Evolutionary conservation across 2,888 invertebrate species (phyloP), one percentile per base, ranked within the genome.

Genomic region (Tolmerus cingulatus): DNA sequence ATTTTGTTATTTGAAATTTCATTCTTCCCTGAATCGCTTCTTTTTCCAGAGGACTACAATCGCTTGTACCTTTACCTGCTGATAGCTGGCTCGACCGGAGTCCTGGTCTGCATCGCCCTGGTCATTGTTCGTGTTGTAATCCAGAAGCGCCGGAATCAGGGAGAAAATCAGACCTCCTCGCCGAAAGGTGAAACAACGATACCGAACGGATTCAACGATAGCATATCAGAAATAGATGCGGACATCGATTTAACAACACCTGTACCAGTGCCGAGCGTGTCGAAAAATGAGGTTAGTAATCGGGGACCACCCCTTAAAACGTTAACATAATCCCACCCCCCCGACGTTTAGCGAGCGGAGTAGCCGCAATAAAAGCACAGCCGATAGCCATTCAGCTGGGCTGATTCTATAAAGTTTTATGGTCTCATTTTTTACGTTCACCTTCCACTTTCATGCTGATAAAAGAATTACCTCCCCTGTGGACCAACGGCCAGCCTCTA

Each of bases 61-160:
- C 91, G 96, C 89, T 95, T 97, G 92, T 97, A 97, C 93, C 94
- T 97, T 89, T 97, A 97, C 94, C 94, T 97, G 91, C 95, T 96
- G 89, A 95, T 96, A 89, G 95, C 95, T 88, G 94, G 96, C 77
- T 94, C 95, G 16, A 94, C 94, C 12, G 95, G 96, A 8, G 93
- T 97, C 51, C 92, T 97, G 12, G 93, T 97, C 8, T 95, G 96
- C 90, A 94, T 96, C 90, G 94, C 95, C 66, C 93, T 96, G 88
- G 95, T 96, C 74, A 94, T 96, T 87, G 94, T 95, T 27, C 94
- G 96, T 86, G 94, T 97, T 87, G 93, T 96, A 85, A 93, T 96
- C 89, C 95, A 95, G 90, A 95, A 95, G 88, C 95, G 95, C 89
- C 94, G 94, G 81, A 93, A 94, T 40, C 94, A 95, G 89, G 94